Evolutionary conservation across 2,888 invertebrate species (phyloP), one percentile per base, ranked within the genome.

Genomic region (Netelia melanura): DNA sequence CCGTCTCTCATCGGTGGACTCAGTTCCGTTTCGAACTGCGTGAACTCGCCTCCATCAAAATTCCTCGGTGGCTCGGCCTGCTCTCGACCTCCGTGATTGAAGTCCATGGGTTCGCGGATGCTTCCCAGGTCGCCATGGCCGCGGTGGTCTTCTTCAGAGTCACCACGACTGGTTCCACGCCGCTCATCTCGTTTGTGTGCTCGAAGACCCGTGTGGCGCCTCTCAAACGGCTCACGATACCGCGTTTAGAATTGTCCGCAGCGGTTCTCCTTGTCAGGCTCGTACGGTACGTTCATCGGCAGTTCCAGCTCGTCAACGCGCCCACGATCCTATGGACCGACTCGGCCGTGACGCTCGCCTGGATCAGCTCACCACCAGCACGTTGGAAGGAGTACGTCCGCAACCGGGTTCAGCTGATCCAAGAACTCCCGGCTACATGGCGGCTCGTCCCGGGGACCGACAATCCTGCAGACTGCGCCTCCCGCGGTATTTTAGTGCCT

Each of bases 171-270:
- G 70, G 70, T 38, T 64, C 17, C 11, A 54, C 21, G 9, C n/a
- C 2, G 10, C 43, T 21, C 2, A 1, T 14, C 1, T 54, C 80
- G 0, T n/a, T 87, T 1, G 38, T 87, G 0, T 61, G 61, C n/a
- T 67, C 86, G 9, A 87, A 87, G 14, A 76, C 84, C 0, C 83
- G 81, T 23, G 84, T 87, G 0, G 82, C 86, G 0, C 86, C 86
- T 0, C 64, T 88, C 3, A 88, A 84, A 68, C 54, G 70, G 25
- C 77, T 85, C 6, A 84, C 89, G 1, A 79, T 90, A n/a, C 88
- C 89, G 3, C 75, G 90, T 5, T 81, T 90, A n/a, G 89, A 91
- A 58, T 78, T 91, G 17, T 83, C 86, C 10, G 86, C 83, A 23
- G 87, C 87, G 8, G n/a, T 84, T 23, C 48, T 89, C 8, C 81